Base-by-base conservation (phyloP, 2,797 vertebrate genomes). In the Ptychadena robeensis region DNA sequence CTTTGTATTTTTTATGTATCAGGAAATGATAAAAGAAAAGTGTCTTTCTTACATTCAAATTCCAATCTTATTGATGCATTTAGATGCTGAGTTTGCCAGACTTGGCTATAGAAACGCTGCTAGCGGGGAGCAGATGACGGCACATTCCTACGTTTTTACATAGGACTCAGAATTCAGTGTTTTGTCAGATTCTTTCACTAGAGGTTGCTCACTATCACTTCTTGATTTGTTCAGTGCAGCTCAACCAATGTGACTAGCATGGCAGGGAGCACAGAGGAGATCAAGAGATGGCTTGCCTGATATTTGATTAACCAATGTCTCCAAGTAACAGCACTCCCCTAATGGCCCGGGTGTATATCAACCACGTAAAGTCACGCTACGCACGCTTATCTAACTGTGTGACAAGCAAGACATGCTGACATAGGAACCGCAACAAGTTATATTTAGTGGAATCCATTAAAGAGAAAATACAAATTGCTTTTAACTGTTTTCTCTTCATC, bases 171-270 rank as follows among this genome's bases (percentile, higher is more conserved):
- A 82, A 87, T 73, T 81, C 82, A 88, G 87, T 81, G 87, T 91
- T 89, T 92, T 91, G 91, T 91, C 90, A 87, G 4, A 70, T 91
- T 90, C 89, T 89, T 89, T 92, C 91, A 90, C 92, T 90, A 92
- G 92, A 91, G 88, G 91, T 87, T 93, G 90, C 91, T 93, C 90
- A 87, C 88, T 91, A 88, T 88, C 85, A 81, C 88, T 85, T 91
- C 89, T 90, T 73, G 71, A 79, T 87, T 87, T 87, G 70, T 85
- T 84, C 82, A 72, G 81, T 79, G 22, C 40, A 83, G 80, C 82
- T 89, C 79, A 69, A 84, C 85, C 80, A 27, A 77, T 89, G 85
- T 88, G 90, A 88, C 0, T 15, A 75, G 61, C 31, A 53, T 73
- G 72, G 64, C 76, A 72, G 78, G 85, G 85, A 86, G 83, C 88